Evolutionary conservation across 2,888 invertebrate species (phyloP).

Genomic region (Stegana nigrithorax): DNA sequence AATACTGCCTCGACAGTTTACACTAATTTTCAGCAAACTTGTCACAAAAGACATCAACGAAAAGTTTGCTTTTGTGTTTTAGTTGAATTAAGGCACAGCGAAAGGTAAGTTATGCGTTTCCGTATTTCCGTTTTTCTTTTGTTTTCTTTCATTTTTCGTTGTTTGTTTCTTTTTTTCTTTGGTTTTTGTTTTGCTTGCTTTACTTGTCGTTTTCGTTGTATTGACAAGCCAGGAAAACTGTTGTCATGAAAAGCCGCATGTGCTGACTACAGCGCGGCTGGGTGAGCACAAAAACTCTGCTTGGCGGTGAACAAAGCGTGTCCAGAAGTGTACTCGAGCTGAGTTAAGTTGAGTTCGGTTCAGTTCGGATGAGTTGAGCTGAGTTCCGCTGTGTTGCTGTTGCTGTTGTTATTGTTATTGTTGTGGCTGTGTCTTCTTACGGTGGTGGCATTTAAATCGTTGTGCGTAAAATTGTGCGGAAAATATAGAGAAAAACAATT

Average conservation of each 20-base stretch:
- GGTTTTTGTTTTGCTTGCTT: neutral
- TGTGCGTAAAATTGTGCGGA: no score
- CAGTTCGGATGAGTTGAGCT: no score
- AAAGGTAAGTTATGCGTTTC: no score
- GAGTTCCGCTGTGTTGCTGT: no score
- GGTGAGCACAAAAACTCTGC: no score
- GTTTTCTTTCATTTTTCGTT: neutral
- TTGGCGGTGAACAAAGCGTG: no score
- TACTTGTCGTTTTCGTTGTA: no score
- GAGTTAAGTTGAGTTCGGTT: neutral
- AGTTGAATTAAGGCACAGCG: conserved; percentile 2
- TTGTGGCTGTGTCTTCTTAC: neutral
- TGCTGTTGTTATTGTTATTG: neutral
- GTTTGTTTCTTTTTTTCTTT: neutral
- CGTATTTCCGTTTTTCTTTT: no score
- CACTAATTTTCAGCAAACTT: neutral
- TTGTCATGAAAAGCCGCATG: neutral
- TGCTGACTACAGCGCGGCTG: no score
- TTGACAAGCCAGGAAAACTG: no score
- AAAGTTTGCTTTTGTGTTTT: neutral
- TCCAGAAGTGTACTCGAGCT: no score
- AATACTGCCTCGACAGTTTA: neutral
- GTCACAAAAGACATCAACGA: neutral
- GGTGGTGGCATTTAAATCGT: neutral
- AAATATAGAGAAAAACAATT: no score